Evolutionary conservation across 2,797 vertebrate species (phyloP).

Genomic region (Thunnus albacares): DNA sequence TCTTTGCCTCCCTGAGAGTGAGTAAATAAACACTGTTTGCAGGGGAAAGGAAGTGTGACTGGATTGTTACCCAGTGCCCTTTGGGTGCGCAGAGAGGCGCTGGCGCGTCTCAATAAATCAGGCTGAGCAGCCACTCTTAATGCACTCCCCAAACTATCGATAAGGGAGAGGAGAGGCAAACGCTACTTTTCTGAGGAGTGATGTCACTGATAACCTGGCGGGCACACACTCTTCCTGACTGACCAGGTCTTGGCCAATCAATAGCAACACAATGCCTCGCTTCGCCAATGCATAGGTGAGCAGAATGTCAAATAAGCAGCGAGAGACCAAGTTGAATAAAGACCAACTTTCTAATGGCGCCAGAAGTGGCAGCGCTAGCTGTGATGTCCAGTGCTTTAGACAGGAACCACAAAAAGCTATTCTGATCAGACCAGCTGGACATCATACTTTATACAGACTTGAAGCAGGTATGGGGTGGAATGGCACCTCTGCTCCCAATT

Average conservation of each 20-base stretch:
- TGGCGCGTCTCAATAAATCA: constrained; percentile 78
- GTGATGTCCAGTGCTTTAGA: constrained; percentile 56
- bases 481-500: constrained; percentile 44
- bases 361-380: constrained; percentile 53
- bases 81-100: constrained; percentile 62
- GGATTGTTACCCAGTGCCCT: constrained; percentile 78
- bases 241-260: constrained; percentile 72
- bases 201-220: constrained; percentile 81
- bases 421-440: constrained; percentile 57
- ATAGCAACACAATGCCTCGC: constrained; percentile 71
- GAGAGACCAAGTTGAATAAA: constrained; percentile 49
- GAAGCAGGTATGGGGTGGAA: constrained; percentile 20
- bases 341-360: constrained; percentile 57
- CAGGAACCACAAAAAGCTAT: constrained; percentile 58
- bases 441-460: constrained; percentile 49
- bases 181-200: constrained; percentile 66
- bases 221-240: constrained; percentile 65
- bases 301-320: constrained; percentile 74
- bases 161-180: constrained; percentile 65
- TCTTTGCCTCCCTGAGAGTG: constrained; percentile 74
- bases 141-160: constrained; percentile 80
- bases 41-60: constrained; percentile 70
- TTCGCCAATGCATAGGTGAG: constrained; percentile 75
- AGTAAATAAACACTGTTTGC: constrained; percentile 83
- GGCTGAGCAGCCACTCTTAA: constrained; percentile 74